A percentile compares a stretch with the other conserved stretches of the same genome.
phyloP scores from a whole-genome alignment of 37 sponge, comb jelly and placozoan species.

The Mnemiopsis leidyi region DNA sequence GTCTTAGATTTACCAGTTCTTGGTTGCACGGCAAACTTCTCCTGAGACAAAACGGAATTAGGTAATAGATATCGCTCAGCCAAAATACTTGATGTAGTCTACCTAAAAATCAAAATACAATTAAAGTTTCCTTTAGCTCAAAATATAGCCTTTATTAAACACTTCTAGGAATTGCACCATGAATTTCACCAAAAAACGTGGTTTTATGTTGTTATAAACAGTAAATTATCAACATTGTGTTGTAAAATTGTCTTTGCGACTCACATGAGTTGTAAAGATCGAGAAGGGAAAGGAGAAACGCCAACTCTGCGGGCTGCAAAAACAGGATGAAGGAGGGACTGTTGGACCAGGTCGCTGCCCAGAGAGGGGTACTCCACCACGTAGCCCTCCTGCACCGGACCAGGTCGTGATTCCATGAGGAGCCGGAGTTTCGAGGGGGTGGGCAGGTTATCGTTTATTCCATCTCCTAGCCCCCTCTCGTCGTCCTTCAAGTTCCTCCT shows the following conservation, averaged over 20 bases:
- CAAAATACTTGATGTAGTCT: too few relatives aligned
- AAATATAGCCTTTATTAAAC: too few relatives aligned
- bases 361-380: neutral
- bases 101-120: too few relatives aligned
- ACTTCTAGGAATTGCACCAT: too few relatives aligned
- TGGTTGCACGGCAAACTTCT: neutral
- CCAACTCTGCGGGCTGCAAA: neutral
- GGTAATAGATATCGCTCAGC: too few relatives aligned
- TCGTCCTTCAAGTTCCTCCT: conserved; percentile 81
- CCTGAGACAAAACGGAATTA: too few relatives aligned
- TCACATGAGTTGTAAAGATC: neutral
- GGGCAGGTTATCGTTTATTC: conserved; percentile 77
- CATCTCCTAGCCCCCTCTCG: conserved; percentile 82
- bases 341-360: neutral
- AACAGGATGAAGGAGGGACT: neutral
- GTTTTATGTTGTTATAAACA: too few relatives aligned
- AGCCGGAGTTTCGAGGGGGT: conserved; percentile 72
- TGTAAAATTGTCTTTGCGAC: too few relatives aligned
- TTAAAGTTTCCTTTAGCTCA: too few relatives aligned
- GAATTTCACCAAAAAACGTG: too few relatives aligned
- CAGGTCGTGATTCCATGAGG: conserved; percentile 69
- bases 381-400: neutral
- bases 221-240: too few relatives aligned
- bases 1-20: neutral
- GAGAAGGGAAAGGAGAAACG: neutral